Percentiles rank a stretch among this genome's conserved stretches.
Evolutionary conservation across 2,888 invertebrate genomes (phyloP).

Genomic region (Xestia sexstrigata): DNA sequence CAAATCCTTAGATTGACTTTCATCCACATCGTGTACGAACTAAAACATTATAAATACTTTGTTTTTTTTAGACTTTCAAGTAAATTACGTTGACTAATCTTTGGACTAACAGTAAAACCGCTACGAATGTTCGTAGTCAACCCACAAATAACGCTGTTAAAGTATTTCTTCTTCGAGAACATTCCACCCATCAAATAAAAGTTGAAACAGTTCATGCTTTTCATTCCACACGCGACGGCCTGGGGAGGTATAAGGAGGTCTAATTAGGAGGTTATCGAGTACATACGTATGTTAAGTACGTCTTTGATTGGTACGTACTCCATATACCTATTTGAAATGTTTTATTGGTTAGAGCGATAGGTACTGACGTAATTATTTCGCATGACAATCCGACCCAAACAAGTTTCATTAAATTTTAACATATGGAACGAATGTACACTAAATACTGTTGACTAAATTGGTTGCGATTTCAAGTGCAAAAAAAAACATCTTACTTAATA

Average conservation of each 20-base stretch:
- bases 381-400: constrained; percentile 2
- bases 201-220: constrained; percentile 51
- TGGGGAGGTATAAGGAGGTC: constrained; percentile 21
- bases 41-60: constrained; percentile 40
- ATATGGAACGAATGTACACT: neutral
- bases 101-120: constrained; percentile 35
- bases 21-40: neutral
- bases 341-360: constrained; percentile 1
- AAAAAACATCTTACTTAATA: neutral
- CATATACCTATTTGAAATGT: constrained; percentile 10
- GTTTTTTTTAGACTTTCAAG: constrained; percentile 28
- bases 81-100: constrained; percentile 40
- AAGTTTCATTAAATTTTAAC: neutral
- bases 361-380: constrained; percentile 9
- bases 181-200: constrained; percentile 53
- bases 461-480: too few relatives aligned
- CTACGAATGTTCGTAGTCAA: constrained; percentile 37
- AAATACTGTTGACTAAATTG: neutral
- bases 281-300: constrained; percentile 40
- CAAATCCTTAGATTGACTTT: constrained; percentile 19
- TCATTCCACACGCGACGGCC: constrained; percentile 46
- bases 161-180: constrained; percentile 52
- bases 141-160: constrained; percentile 40
- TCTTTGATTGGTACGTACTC: constrained; percentile 26
- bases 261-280: constrained; percentile 50